Conservation (phyloP, 1,140 invertebrate species). For the Mactra quadrangularis region DNA sequence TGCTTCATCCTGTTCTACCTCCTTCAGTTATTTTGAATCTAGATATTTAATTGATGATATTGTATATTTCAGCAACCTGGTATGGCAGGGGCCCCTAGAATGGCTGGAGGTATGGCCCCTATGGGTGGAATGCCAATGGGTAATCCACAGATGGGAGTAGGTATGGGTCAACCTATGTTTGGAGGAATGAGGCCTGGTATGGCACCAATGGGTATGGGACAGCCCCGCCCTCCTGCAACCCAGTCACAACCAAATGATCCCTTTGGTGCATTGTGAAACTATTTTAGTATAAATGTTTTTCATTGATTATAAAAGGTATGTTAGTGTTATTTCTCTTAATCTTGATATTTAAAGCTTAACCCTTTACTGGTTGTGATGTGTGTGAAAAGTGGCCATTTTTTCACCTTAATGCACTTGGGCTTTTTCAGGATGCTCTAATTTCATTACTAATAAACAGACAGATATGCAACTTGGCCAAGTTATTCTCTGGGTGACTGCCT, state of each 20-base stretch:
- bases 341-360: neutral
- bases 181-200: conserved; percentile 63
- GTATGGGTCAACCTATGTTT: conserved; percentile 66
- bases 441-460: no score
- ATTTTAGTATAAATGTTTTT: conserved; percentile 19
- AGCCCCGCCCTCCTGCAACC: conserved; percentile 63
- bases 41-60: no score
- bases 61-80: conserved; percentile 46
- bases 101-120: conserved; percentile 50
- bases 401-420: neutral
- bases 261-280: conserved; percentile 76
- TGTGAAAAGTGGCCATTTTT: no score
- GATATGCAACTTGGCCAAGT: no score
- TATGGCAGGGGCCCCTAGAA: conserved; percentile 33
- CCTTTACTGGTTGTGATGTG: neutral
- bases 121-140: conserved; percentile 47
- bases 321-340: neutral
- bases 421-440: neutral
- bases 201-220: conserved; percentile 63
- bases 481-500: no score
- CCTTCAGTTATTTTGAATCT: no score
- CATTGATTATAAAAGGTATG: conserved; percentile 2
- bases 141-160: conserved; percentile 47
- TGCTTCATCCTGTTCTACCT: no score
- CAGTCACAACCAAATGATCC: conserved; percentile 72